These are phyloP conservation scores for Boleophthalmus pectinirostris DNA, from an alignment of 2,113 vertebrate species.

Conservation along the genomic window DNA sequence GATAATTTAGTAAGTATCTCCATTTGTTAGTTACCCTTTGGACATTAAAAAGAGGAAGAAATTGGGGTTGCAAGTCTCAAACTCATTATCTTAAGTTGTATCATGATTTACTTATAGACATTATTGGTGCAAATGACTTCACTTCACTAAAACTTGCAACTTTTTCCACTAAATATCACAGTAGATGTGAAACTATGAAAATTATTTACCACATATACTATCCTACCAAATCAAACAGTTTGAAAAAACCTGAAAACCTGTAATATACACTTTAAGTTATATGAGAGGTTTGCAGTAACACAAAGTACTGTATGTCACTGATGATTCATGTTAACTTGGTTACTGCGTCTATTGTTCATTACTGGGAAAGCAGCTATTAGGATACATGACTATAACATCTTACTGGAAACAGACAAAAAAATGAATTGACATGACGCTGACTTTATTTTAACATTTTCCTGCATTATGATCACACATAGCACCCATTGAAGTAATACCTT, in stretches of 20 bases:
- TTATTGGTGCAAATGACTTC: not conserved
- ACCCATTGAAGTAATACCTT: too few relatives aligned
- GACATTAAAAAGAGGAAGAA: not conserved
- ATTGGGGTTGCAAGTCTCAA: not conserved
- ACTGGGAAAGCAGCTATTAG: not conserved
- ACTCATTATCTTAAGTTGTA: not conserved
- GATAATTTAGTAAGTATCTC: too few relatives aligned
- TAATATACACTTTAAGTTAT: not conserved
- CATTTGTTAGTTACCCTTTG: too few relatives aligned
- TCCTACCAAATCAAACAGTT: too few relatives aligned
- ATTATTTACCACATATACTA: too few relatives aligned
- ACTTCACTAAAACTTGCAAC: too few relatives aligned
- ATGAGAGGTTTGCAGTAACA: not conserved
- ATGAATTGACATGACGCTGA: not conserved
- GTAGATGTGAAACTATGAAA: too few relatives aligned
- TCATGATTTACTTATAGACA: not conserved
- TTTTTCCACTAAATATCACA: too few relatives aligned
- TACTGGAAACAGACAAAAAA: not conserved
- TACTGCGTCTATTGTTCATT: not conserved
- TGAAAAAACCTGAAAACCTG: too few relatives aligned
- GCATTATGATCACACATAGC: not conserved
- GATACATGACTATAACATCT: slow-evolving; percentile 28
- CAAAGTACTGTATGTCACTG: not conserved
- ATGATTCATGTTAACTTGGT: not conserved
- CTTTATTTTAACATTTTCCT: not conserved